Base-by-base conservation (phyloP, 1,140 invertebrate species). In the Colletes gigas region DNA sequence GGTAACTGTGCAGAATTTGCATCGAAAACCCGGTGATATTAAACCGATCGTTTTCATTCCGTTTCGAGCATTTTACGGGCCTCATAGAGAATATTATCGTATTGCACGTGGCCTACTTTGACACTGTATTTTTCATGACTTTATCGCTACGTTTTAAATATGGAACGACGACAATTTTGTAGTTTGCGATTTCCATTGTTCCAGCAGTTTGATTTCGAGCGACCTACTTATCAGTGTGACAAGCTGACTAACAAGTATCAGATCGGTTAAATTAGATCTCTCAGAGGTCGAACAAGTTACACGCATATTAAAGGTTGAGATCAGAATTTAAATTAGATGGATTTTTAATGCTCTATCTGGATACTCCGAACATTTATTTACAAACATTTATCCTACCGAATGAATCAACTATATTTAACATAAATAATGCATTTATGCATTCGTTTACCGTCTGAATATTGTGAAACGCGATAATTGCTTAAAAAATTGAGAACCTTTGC, bases 341-440 rank as follows among this genome's bases (percentile, higher is more conserved):
- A 44, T 57, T 76, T 85, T 79, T 70, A 67, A 73, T 55, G 57
- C 62, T 89, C 47, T 91, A 91, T 92, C 90, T 83, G 41, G 57
- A 80, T 86, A 90, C 85, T 91, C 71, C 89, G 88, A 89, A 92
- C 90, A 89, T 91, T 89, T 91, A 87, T 83, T 88, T 85, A 86
- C 78, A 73, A 88, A 85, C 55, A 84, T 83, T 88, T 88, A 84
- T 66, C 83, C 83, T 81, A 72, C 41, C 66, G 81, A 85, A 82
- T 60, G 70, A 83, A 90, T 88, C 73, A 83, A 87, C 84, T 90
- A 88, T 90, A 86, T 87, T 87, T 88, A 89, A 89, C 81, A 82
- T 88, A 89, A 91, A 90, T 87, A 88, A 84, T 62, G 54, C 75
- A 21, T 67, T 78, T 69, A 83, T 88, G 88, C 76, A 77, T 88